Percentiles rank a stretch among this genome's conserved stretches.
Conservation (phyloP, 2,113 vertebrate genomes). For the Lamprologus callipterus region DNA sequence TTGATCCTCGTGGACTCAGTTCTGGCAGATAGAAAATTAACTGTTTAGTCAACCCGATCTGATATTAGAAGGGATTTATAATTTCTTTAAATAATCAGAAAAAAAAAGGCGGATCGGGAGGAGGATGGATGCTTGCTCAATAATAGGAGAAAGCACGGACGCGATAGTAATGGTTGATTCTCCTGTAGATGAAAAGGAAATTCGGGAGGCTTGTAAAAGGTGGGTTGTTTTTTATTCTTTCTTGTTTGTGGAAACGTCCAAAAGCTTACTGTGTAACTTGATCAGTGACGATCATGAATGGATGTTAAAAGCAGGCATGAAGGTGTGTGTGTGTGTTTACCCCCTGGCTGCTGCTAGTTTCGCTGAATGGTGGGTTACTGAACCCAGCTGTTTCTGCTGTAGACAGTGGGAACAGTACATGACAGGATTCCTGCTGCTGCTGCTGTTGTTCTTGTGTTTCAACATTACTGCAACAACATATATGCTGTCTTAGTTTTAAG, state of each 20-base stretch:
- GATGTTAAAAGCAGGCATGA: background rate
- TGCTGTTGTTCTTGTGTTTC: background rate
- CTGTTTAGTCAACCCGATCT: background rate
- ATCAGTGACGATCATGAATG: background rate
- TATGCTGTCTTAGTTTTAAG: background rate
- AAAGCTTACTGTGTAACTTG: background rate
- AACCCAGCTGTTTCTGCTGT: background rate
- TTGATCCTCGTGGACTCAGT: conserved; percentile 11
- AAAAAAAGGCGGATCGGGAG: background rate
- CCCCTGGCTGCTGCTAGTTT: background rate
- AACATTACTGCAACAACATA: background rate
- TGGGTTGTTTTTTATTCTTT: conserved; percentile 11
- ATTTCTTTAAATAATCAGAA: background rate
- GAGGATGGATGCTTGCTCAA: conserved; percentile 62
- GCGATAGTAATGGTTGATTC: conserved; percentile 65
- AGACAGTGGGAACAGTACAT: background rate
- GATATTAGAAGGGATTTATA: background rate
- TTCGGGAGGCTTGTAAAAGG: conserved; percentile 58
- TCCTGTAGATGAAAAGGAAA: conserved; percentile 44
- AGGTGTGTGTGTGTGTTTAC: background rate
- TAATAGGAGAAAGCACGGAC: conserved; percentile 59
- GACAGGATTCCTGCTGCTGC: background rate
- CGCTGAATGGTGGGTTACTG: background rate
- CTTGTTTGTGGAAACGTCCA: background rate
- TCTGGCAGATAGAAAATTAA: background rate